phyloP scores from a whole-genome alignment of 2,113 vertebrate genomes.

The Bos javanicus region DNA sequence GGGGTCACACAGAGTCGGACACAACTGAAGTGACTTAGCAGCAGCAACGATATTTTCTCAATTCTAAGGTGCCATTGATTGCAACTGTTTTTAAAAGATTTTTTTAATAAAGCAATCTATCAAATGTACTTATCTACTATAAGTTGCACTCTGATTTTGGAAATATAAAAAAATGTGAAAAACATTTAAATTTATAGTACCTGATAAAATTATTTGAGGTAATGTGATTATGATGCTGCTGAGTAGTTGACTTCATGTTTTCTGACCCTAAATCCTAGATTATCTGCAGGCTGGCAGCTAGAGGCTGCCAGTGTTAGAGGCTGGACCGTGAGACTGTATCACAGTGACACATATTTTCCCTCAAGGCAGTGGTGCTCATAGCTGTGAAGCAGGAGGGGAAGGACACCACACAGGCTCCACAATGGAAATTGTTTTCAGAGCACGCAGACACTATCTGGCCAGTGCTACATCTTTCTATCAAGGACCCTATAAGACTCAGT shows the following conservation, averaged over 20 bases:
- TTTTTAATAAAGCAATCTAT: conserved; percentile 10
- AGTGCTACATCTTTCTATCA: not conserved
- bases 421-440: not conserved
- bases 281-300: not conserved
- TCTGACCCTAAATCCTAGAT: not conserved
- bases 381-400: not conserved
- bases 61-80: not conserved
- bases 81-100: not conserved
- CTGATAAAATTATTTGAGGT: not conserved
- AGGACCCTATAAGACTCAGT: not conserved
- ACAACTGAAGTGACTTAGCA: no score
- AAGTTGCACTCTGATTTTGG: not conserved
- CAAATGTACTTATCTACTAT: not conserved
- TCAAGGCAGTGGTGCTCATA: not conserved
- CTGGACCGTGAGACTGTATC: not conserved
- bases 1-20: no score
- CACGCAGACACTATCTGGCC: not conserved
- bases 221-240: not conserved
- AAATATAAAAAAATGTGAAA: conserved; percentile 3
- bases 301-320: not conserved
- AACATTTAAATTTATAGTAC: not conserved
- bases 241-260: not conserved
- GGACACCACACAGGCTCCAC: not conserved
- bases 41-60: not conserved
- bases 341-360: not conserved